phyloP scores from a whole-genome alignment of 2,113 vertebrate genomes.

The Trematocara unimaculatum region DNA sequence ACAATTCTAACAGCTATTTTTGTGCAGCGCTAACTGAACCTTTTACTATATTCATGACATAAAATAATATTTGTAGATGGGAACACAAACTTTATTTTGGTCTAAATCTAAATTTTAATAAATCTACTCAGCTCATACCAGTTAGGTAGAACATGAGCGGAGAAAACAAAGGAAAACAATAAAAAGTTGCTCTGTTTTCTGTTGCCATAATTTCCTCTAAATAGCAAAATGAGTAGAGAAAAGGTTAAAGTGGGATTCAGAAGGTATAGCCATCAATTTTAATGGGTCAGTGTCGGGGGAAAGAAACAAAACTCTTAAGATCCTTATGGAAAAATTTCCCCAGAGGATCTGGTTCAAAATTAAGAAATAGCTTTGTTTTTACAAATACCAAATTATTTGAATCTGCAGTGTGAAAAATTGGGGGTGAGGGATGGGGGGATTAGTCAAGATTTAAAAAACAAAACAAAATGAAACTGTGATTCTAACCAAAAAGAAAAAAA shows the following conservation, averaged over 20 bases:
- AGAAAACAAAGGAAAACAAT: background rate
- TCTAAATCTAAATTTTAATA: background rate
- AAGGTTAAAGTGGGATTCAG: background rate
- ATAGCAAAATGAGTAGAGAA: background rate
- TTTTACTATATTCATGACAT: background rate
- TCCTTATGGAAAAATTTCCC: background rate
- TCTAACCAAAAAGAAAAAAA: background rate
- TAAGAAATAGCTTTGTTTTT: background rate
- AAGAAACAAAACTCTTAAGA: background rate
- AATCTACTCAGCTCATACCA: background rate
- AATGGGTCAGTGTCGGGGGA: background rate
- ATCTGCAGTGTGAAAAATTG: background rate
- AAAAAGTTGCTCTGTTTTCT: background rate
- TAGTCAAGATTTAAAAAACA: background rate
- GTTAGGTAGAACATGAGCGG: background rate
- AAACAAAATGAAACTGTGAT: background rate
- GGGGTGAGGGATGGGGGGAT: background rate
- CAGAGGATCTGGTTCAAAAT: background rate
- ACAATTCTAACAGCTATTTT: background rate
- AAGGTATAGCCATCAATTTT: background rate
- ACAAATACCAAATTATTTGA: background rate
- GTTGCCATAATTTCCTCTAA: background rate
- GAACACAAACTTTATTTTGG: background rate
- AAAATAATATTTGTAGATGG: background rate
- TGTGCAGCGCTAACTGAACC: background rate